Conservation (phyloP, 2,113 vertebrate species). For the Erythrocercus mccallii region DNA sequence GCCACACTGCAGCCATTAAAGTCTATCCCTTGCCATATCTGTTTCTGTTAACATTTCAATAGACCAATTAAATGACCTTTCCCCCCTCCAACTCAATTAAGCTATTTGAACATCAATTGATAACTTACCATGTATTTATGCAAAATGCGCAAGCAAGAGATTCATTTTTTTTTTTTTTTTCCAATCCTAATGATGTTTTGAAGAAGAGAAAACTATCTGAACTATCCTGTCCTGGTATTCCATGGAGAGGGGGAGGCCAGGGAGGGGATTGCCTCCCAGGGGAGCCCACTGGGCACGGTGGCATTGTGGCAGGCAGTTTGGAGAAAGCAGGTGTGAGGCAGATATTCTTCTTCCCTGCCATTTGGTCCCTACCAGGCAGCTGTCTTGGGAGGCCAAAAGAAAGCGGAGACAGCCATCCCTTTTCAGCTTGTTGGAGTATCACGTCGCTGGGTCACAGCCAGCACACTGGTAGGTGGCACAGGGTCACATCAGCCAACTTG, state of each 20-base stretch:
- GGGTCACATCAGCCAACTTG: slow-evolving; percentile 49
- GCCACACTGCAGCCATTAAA: slow-evolving; percentile 86
- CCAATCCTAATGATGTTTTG: slow-evolving; percentile 63
- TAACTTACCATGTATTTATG: slow-evolving; percentile 80
- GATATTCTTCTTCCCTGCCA: slow-evolving; percentile 8
- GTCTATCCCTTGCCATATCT: slow-evolving; percentile 86
- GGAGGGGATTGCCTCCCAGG: background rate
- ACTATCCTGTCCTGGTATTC: slow-evolving; percentile 55
- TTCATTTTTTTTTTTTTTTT: slow-evolving; percentile 43
- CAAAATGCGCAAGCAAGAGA: slow-evolving; percentile 70
- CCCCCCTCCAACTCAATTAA: slow-evolving; percentile 86
- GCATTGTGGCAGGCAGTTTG: background rate
- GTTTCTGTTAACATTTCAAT: slow-evolving; percentile 96
- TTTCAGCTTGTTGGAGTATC: slow-evolving; percentile 23
- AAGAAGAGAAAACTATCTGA: slow-evolving; percentile 55
- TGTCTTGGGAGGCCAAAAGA: slow-evolving; percentile 23
- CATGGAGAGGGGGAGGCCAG: background rate
- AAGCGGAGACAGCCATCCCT: background rate
- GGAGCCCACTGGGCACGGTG: background rate
- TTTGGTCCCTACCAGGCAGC: slow-evolving; percentile 47
- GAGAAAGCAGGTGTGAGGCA: slow-evolving; percentile 41
- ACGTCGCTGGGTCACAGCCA: slow-evolving; percentile 36
- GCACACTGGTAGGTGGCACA: slow-evolving; percentile 35
- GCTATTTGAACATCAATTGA: slow-evolving; percentile 81
- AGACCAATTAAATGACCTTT: slow-evolving; percentile 91